Evolutionary conservation across 2,888 invertebrate genomes (phyloP).

Genomic region (Cremastobaeus sp.): DNA sequence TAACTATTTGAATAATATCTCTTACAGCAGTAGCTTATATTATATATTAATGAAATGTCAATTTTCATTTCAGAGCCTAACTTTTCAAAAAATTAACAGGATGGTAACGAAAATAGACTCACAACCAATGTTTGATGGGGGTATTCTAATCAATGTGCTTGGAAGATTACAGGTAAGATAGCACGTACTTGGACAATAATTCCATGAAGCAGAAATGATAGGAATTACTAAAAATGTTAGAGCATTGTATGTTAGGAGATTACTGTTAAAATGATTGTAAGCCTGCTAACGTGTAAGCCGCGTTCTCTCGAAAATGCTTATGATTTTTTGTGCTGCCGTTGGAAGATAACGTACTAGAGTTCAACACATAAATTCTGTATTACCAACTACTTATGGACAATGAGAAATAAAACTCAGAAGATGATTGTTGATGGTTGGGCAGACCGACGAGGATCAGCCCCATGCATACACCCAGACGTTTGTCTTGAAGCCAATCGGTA

Average conservation of each 20-base stretch:
- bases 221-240: not conserved
- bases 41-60: not conserved
- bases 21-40: too few relatives aligned
- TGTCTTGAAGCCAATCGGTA: conserved; percentile 92
- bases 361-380: conserved; percentile 69
- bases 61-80: conserved; percentile 85
- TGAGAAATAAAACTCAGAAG: conserved; percentile 71
- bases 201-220: not conserved
- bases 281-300: conserved; percentile 17
- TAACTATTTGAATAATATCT: too few relatives aligned
- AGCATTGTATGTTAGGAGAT: conserved; percentile 7
- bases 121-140: conserved; percentile 99
- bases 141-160: conserved; percentile 95
- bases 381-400: conserved; percentile 67
- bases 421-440: conserved; percentile 79
- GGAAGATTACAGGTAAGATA: conserved; percentile 94
- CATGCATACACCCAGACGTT: conserved; percentile 96
- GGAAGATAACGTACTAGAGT: conserved; percentile 68
- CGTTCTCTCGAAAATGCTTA: conserved; percentile 62
- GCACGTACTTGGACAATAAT: not conserved
- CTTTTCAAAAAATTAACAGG: conserved; percentile 95
- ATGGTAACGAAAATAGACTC: conserved; percentile 95
- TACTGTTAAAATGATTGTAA: conserved; percentile 7
- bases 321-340: conserved; percentile 68
- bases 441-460: conserved; percentile 97